Conservation (phyloP, 2,113 vertebrate species). For the Rhea americana region DNA sequence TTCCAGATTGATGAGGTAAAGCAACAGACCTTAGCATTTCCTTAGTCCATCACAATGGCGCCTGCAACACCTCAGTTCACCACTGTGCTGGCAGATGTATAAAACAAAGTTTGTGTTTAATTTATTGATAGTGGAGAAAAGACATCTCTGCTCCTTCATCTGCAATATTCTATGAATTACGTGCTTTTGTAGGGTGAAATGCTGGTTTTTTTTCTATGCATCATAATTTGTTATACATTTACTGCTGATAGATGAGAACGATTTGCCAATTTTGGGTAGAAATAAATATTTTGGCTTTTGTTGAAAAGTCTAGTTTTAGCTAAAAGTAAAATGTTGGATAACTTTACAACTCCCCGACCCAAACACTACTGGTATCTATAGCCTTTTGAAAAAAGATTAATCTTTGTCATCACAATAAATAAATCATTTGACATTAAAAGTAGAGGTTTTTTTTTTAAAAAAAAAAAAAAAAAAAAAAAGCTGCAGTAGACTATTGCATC, state of each 20-base stretch:
- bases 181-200: slow-evolving; percentile 37
- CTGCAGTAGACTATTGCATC: neutral
- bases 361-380: neutral
- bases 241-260: neutral
- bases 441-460: neutral
- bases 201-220: neutral
- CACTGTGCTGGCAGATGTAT: slow-evolving; percentile 50
- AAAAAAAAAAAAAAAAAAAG: neutral
- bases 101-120: slow-evolving; percentile 45
- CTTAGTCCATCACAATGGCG: slow-evolving; percentile 67
- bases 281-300: neutral
- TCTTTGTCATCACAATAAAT: neutral
- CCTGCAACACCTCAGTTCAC: slow-evolving; percentile 68
- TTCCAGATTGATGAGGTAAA: slow-evolving; percentile 76
- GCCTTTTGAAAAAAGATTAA: fast-evolving
- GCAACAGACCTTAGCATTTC: slow-evolving; percentile 71
- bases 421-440: neutral
- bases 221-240: neutral
- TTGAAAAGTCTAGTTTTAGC: neutral
- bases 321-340: neutral
- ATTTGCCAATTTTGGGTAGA: neutral
- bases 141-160: neutral
- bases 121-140: slow-evolving; percentile 41
- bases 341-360: neutral
- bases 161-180: slow-evolving; percentile 35